Evolutionary conservation across 2,888 invertebrate genomes (phyloP), one percentile per base, ranked within the genome.

Genomic region (Ophioninae sp.): DNA sequence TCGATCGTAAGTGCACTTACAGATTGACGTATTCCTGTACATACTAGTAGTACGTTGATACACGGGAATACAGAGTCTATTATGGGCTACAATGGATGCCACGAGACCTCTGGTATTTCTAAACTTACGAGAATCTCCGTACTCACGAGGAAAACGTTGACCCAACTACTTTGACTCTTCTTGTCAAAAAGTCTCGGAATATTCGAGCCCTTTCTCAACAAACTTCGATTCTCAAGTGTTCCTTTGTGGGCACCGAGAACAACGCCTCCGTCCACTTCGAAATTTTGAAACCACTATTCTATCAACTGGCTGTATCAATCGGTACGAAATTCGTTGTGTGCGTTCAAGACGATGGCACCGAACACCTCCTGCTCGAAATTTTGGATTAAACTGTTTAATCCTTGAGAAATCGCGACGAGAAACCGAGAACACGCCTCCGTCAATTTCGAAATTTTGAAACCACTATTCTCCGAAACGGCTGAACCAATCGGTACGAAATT

Each of bases 1-100:
- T 50, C 50, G 50, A 50, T 50, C 50, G 50, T 50, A 50, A 50
- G 50, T 50, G 50, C 50, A 50, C 50, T 50, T 50, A 50, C 50
- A 50, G 50, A 50, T 3, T 50, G 50, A 50, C 50, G 50, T 50
- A 50, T 50, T 50, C 50, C 50, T 50, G 50, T 50, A 13, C 50
- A 50, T 50, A 50, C 13, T 17, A 6, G 41, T 6, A 17, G 50
- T 50, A 50, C 50, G 17, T 50, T 17, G 50, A 50, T 50, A 50
- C 13, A 17, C 41, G 50, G 5, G 17, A 13, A 50, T 50, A 17
- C 50, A 50, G 50, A 10, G 50, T 17, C 50, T 50, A 17, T 17
- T 3, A 17, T 17, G 50, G 17, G 13, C 3, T 13, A 50, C 13
- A 10, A 50, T 50, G 50, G 50, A 50, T 50, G 41, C 50, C 50